Evolutionary conservation across 2,888 invertebrate genomes (phyloP).

Genomic region (Mamestra brassicae): DNA sequence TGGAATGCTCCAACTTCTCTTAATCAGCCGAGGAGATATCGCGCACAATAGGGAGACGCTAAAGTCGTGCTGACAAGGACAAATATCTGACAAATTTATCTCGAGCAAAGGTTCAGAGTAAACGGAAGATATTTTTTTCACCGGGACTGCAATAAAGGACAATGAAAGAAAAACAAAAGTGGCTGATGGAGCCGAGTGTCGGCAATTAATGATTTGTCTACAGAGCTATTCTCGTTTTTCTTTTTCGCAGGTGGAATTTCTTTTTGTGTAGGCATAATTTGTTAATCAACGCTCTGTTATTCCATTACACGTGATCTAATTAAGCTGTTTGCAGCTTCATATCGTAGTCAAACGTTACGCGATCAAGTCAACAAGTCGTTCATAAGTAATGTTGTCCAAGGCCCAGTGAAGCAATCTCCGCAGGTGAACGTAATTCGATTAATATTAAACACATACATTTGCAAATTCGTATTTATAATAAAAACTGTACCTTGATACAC

Average conservation of each 20-base stretch:
- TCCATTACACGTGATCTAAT: slow-evolving; percentile 34
- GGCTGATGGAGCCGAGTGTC: slow-evolving; percentile 35
- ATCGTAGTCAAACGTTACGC: slow-evolving; percentile 41
- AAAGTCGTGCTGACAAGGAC: slow-evolving; percentile 56
- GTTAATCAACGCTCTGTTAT: slow-evolving; percentile 26
- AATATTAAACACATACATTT: slow-evolving; percentile 54
- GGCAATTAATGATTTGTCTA: slow-evolving; percentile 52
- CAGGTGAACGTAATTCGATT: slow-evolving; percentile 54
- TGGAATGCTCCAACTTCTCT: slow-evolving; percentile 71
- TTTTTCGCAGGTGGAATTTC: slow-evolving; percentile 24
- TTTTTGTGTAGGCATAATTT: slow-evolving; percentile 19
- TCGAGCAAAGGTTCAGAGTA: slow-evolving; percentile 54
- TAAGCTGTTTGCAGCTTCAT: slow-evolving; percentile 35
- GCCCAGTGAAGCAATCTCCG: slow-evolving; percentile 51
- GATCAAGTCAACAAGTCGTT: slow-evolving; percentile 49
- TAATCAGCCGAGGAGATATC: slow-evolving; percentile 70
- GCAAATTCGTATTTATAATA: slow-evolving; percentile 45
- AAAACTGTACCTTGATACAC: slow-evolving; percentile 29
- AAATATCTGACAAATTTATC: slow-evolving; percentile 64
- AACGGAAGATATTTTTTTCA: slow-evolving; percentile 52
- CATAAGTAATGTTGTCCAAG: slow-evolving; percentile 56
- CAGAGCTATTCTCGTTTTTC: neutral
- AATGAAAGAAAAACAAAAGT: slow-evolving; percentile 54
- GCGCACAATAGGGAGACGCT: slow-evolving; percentile 62
- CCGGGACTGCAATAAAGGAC: slow-evolving; percentile 52